These are phyloP conservation scores for Chaetodon trifascialis DNA, from an alignment of 2,113 vertebrate species.

Conservation along the genomic window DNA sequence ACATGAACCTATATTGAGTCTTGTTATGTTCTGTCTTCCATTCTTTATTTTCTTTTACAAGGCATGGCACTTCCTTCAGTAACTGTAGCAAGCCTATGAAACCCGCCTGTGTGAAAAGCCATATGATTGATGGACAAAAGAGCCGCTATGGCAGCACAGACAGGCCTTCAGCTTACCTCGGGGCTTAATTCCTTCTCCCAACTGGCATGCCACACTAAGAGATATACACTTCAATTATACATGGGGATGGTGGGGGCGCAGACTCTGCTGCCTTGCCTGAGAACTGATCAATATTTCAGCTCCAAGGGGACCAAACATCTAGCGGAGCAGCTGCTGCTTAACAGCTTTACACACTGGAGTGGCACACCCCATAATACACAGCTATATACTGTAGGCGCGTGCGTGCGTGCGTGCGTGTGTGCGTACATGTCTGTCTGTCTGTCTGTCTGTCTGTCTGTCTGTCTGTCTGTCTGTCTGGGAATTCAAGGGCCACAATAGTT, in stretches of 20 bases:
- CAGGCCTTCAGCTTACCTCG: slow-evolving; percentile 64
- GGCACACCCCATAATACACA: slow-evolving; percentile 61
- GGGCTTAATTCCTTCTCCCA: slow-evolving; percentile 67
- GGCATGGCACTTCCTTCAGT: slow-evolving; percentile 42
- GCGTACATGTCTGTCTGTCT: slow-evolving; percentile 44
- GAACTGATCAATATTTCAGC: slow-evolving; percentile 82
- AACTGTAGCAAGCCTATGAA: slow-evolving; percentile 48
- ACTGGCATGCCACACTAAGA: slow-evolving; percentile 66
- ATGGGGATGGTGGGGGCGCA: slow-evolving; percentile 58
- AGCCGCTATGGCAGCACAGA: slow-evolving; percentile 62
- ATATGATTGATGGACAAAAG: slow-evolving; percentile 71
- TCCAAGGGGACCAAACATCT: slow-evolving; percentile 77
- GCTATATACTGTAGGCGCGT: slow-evolving; percentile 24
- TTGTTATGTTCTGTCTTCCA: slow-evolving; percentile 31
- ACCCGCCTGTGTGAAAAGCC: slow-evolving; percentile 50
- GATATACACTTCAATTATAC: slow-evolving; percentile 80
- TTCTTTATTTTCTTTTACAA: slow-evolving; percentile 44
- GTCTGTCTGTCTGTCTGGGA: slow-evolving; percentile 48
- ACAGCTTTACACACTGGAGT: slow-evolving; percentile 77
- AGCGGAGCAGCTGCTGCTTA: slow-evolving; percentile 77
- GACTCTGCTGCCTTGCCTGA: slow-evolving; percentile 55
- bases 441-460: slow-evolving; percentile 34
- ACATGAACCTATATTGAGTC: slow-evolving; percentile 30
- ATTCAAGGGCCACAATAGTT: slow-evolving; percentile 55
- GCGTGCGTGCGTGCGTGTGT: slow-evolving; percentile 16